These are phyloP conservation scores for Acleris sparsana DNA, from an alignment of 2,888 invertebrate genomes.

Conservation along the genomic window DNA sequence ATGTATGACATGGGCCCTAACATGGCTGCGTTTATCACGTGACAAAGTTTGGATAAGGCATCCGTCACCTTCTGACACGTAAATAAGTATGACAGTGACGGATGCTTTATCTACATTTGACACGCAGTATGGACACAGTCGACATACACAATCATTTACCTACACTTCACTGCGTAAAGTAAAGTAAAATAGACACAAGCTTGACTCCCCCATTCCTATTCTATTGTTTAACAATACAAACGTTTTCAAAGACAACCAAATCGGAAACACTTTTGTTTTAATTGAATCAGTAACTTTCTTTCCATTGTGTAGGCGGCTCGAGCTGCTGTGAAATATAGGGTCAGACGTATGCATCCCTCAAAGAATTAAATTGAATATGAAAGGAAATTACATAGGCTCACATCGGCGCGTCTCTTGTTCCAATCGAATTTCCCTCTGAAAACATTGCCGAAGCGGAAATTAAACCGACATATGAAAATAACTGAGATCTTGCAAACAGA, in stretches of 20 bases:
- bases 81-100: too few relatives aligned
- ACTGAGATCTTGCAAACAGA: slow-evolving; percentile 61
- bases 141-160: background rate
- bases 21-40: too few relatives aligned
- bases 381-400: slow-evolving; percentile 77
- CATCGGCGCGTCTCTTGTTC: slow-evolving; percentile 69
- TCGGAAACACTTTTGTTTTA: slow-evolving; percentile 49
- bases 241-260: slow-evolving; percentile 36
- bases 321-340: slow-evolving; percentile 54
- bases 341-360: slow-evolving; percentile 64
- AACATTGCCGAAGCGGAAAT: slow-evolving; percentile 79
- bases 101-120: too few relatives aligned
- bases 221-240: slow-evolving; percentile 13
- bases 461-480: slow-evolving; percentile 71
- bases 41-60: too few relatives aligned
- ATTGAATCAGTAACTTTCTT: slow-evolving; percentile 55
- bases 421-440: slow-evolving; percentile 75
- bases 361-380: slow-evolving; percentile 75
- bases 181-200: slow-evolving; percentile 1
- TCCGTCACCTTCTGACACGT: too few relatives aligned
- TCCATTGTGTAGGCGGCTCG: slow-evolving; percentile 45
- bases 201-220: slow-evolving; percentile 8
- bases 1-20: too few relatives aligned
- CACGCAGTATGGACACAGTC: too few relatives aligned
- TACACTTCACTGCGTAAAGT: slow-evolving; percentile 1